phyloP scores from a whole-genome alignment of 2,113 vertebrate species.

The Etheostoma cragini region DNA sequence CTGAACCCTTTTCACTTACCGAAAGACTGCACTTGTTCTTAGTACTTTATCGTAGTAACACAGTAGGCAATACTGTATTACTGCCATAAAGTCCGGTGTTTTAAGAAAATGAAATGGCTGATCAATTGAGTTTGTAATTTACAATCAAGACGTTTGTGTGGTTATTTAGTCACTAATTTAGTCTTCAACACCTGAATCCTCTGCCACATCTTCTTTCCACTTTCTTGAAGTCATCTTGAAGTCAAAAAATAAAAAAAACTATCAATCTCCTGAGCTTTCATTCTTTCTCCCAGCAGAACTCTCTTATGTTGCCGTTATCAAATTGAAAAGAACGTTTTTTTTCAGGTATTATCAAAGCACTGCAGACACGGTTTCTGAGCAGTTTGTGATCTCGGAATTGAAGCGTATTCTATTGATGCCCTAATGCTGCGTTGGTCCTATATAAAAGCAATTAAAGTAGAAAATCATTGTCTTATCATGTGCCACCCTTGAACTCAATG shows the following conservation, averaged over 20 bases:
- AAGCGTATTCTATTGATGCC: not conserved
- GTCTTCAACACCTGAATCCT: not conserved
- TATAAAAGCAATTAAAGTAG: not conserved
- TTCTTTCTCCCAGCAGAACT: slow-evolving; percentile 1
- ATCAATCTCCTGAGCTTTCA: slow-evolving; percentile 22
- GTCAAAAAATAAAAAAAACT: not conserved
- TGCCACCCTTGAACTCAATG: not conserved
- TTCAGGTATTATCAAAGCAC: slow-evolving; percentile 29
- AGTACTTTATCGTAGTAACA: no score
- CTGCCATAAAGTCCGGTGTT: not conserved
- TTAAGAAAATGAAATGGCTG: not conserved
- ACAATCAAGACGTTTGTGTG: not conserved
- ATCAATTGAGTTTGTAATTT: not conserved
- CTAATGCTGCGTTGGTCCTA: not conserved
- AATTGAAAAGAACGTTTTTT: slow-evolving; percentile 33
- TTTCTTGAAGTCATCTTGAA: not conserved
- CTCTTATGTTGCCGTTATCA: slow-evolving; percentile 13
- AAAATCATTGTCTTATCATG: not conserved
- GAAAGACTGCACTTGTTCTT: not conserved
- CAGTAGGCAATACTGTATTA: not conserved
- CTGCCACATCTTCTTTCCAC: not conserved
- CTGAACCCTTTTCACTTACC: slow-evolving; percentile 29
- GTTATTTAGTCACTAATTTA: not conserved
- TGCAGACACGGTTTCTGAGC: slow-evolving; percentile 14
- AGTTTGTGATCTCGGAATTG: slow-evolving; percentile 23